phyloP scores from a whole-genome alignment of 2,888 invertebrate species.

The Tetropium fuscum region DNA sequence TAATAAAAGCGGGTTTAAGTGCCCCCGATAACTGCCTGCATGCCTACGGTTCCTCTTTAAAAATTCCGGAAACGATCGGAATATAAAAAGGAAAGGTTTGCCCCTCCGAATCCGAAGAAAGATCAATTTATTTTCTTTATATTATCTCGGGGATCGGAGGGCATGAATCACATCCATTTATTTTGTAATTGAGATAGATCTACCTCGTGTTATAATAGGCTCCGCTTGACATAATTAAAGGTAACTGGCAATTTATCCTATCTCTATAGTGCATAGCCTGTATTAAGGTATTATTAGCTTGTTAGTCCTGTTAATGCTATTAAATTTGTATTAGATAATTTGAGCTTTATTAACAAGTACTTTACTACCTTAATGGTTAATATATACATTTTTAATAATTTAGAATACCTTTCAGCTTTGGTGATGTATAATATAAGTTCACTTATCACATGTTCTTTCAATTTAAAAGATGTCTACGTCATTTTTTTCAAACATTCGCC shows the following conservation, averaged over 20 bases:
- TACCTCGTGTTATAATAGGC: slow-evolving; percentile 36
- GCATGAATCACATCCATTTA: slow-evolving; percentile 39
- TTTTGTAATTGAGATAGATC: slow-evolving; percentile 43
- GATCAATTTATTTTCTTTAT: slow-evolving; percentile 29
- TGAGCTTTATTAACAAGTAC: no score
- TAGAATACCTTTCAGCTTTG: no score
- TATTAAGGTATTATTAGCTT: slow-evolving; percentile 36
- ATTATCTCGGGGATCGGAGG: slow-evolving; percentile 14
- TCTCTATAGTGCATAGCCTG: slow-evolving; percentile 37
- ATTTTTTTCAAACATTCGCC: no score
- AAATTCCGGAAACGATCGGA: slow-evolving; percentile 60
- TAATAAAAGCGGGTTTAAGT: slow-evolving; percentile 66
- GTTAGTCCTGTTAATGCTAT: slow-evolving; percentile 32
- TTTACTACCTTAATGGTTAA: no score
- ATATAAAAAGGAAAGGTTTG: slow-evolving; percentile 52
- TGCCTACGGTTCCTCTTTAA: slow-evolving; percentile 57
- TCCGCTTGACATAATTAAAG: slow-evolving; percentile 42
- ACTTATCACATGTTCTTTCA: no score
- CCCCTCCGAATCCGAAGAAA: slow-evolving; percentile 23
- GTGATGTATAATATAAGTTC: no score
- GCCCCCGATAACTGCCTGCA: slow-evolving; percentile 64
- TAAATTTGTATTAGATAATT: no score
- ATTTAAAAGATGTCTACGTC: no score
- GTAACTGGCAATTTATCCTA: slow-evolving; percentile 45
- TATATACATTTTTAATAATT: no score